Base-by-base conservation (phyloP, 2,113 vertebrate species). In the Neogobius melanostomus region DNA sequence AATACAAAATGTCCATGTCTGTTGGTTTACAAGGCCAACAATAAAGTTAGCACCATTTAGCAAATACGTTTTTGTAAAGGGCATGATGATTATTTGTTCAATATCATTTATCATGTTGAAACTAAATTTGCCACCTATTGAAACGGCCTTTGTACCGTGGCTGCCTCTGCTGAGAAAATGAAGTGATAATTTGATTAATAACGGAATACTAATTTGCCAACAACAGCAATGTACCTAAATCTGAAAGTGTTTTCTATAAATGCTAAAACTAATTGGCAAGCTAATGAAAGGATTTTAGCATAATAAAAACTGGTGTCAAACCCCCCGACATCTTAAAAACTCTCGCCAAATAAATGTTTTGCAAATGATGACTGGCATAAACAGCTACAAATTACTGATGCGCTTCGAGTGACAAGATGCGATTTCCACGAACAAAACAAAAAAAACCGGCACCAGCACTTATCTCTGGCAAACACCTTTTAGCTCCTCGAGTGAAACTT, bases 391-490 rank as follows among this genome's bases (percentile, higher is more conserved):
- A 74, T 82, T 78, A 77, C 47, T 53, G 65, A 83, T 74, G 71
- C 66, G 53, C 68, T 75, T 44, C 64, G 69, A 72, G 64, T 73
- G 64, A 77, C 68, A 52, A 2, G 66, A 45, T 72, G 71, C 5
- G 7, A 82, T 72, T 82, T 51, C 77, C 45, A 36, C 28, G 3
- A 10, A n/a, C 21, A 53, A 64, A 67, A 53, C 8, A 60, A 77
- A 65, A 77, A 60, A 72, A 79, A 80, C 64, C 46, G 42, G 49
- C 61, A 16, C 69, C 76, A 68, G 44, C 60, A 64, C 84, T 86
- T 90, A 89, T 90, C 89, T 85, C 77, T 44, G 51, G 9, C 16
- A 1, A 74, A 82, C 89, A 90, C 87, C 77, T 87, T 87, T 75
- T 69, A 82, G 72, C 69, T 66, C 61, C 82, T 71, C 52, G 69